Evolutionary conservation across 2,888 invertebrate species (phyloP).

Genomic region (Oligia latruncula): DNA sequence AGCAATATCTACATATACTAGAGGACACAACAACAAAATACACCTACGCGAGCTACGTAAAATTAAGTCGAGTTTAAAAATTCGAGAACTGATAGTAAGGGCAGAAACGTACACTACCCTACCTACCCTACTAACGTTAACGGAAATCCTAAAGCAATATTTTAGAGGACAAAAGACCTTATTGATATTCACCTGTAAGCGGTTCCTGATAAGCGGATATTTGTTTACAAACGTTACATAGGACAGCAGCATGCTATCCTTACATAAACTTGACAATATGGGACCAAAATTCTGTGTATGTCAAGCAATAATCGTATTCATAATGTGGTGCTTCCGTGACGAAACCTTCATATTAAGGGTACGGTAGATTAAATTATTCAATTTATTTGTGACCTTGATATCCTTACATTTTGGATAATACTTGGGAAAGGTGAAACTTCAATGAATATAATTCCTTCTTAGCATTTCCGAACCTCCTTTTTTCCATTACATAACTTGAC

Average conservation of each 20-base stretch:
- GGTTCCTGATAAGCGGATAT: conserved; percentile 36
- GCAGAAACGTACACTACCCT: not conserved
- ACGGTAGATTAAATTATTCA: conserved; percentile 51
- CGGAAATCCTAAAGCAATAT: conserved; percentile 46
- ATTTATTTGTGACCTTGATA: conserved; percentile 46
- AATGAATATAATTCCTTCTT: not conserved
- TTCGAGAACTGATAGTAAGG: conserved; percentile 2
- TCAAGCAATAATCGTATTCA: conserved; percentile 53
- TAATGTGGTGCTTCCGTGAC: conserved; percentile 56
- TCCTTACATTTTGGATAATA: conserved; percentile 33
- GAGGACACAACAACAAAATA: not conserved
- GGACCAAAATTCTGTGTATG: conserved; percentile 45
- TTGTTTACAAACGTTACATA: conserved; percentile 50
- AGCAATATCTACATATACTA: not conserved
- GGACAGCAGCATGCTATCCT: conserved; percentile 48
- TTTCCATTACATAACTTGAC: conserved; percentile 5
- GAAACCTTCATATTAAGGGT: conserved; percentile 43
- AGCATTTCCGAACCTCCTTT: not conserved
- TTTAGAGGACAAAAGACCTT: conserved; percentile 44
- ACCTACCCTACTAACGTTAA: conserved; percentile 10
- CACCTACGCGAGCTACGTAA: too few species aligned
- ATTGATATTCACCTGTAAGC: conserved; percentile 51
- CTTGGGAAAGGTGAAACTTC: conserved; percentile 30
- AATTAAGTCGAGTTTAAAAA: not conserved
- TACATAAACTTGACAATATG: conserved; percentile 59